These are phyloP conservation scores for Phania funesta DNA, from an alignment of 2,888 invertebrate species.

Conservation along the genomic window DNA sequence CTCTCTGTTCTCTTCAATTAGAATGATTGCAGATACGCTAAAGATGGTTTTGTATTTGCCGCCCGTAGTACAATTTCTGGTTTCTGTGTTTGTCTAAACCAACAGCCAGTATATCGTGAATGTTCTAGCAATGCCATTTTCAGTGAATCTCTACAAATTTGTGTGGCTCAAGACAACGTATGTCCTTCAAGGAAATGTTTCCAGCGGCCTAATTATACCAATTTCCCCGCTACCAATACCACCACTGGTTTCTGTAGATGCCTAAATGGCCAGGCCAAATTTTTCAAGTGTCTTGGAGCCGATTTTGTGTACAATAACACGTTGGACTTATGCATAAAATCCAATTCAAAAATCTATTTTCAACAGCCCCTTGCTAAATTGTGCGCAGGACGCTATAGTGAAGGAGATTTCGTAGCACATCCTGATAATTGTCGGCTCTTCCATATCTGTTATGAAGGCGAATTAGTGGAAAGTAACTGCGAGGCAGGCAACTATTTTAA, in stretches of 20 bases:
- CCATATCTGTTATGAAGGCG: conserved; percentile 71
- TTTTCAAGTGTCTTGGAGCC: not conserved
- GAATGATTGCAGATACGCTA: not conserved
- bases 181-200: conserved; percentile 32
- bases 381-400: conserved; percentile 57
- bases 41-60: conserved; percentile 1
- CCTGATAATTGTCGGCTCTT: conserved; percentile 70
- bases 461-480: conserved; percentile 71
- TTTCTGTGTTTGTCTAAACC: conserved; percentile 34
- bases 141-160: not conserved
- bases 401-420: conserved; percentile 70
- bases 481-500: conserved; percentile 72
- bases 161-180: not conserved
- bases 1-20: not conserved
- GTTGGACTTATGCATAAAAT: conserved; percentile 9
- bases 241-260: conserved; percentile 50
- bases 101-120: not conserved
- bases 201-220: not conserved
- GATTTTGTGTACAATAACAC: not conserved
- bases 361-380: not conserved
- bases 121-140: conserved; percentile 24
- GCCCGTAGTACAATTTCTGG: conserved; percentile 14
- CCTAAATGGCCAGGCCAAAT: not conserved
- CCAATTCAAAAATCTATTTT: not conserved
- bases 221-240: conserved; percentile 39